Conservation (phyloP, 2,113 vertebrate genomes). For the Antigone vipio region DNA sequence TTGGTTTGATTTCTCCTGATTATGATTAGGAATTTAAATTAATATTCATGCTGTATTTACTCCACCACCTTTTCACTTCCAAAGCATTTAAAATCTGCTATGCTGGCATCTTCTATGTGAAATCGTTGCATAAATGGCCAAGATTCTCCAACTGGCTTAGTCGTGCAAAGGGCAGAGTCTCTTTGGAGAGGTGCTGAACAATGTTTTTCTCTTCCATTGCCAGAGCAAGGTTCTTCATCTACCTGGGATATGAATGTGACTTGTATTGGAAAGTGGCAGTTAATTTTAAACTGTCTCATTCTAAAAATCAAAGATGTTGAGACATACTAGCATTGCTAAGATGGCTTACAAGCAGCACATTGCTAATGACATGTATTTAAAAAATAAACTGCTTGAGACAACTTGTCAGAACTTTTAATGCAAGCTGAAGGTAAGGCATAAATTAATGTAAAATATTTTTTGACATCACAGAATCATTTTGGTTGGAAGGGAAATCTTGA, state of each 20-base stretch:
- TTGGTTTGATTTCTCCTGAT: not conserved
- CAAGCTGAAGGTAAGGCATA: not conserved
- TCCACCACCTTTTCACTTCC: not conserved
- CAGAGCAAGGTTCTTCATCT: not conserved
- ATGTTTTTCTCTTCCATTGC: not conserved
- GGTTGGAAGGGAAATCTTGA: not conserved
- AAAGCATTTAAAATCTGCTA: conserved; percentile 29
- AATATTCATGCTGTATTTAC: conserved; percentile 19
- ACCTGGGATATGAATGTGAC: not conserved
- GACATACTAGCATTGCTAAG: not conserved
- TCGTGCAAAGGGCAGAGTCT: not conserved
- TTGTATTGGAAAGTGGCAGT: not conserved
- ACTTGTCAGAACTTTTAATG: not conserved
- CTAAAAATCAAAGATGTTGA: not conserved
- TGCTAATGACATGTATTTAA: not conserved
- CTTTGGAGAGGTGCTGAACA: not conserved
- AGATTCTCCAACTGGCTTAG: not conserved
- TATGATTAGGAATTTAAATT: not conserved
- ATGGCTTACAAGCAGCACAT: not conserved
- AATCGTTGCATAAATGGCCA: not conserved
- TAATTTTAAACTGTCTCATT: not conserved
- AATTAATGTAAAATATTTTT: not conserved
- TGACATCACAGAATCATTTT: not conserved
- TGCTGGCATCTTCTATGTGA: not conserved
- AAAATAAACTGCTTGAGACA: not conserved